phyloP scores from a whole-genome alignment of 2,113 vertebrate species.

The Prunella fulvescens region DNA sequence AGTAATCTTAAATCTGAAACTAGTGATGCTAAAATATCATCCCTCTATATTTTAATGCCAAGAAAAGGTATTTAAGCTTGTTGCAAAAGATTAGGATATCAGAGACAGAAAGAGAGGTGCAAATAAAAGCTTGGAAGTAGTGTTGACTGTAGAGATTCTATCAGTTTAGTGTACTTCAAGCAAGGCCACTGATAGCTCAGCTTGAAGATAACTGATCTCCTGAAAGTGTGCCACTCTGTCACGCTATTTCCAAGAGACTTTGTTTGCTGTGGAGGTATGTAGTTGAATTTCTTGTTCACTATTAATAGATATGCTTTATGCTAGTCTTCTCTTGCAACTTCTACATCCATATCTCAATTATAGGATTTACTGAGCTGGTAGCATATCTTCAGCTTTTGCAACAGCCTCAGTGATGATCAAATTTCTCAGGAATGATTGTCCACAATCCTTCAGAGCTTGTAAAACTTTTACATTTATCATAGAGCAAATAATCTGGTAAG shows the following conservation, averaged over 20 bases:
- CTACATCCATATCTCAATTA: neutral
- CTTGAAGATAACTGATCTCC: neutral
- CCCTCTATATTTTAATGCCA: neutral
- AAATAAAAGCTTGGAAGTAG: neutral
- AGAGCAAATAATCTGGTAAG: conserved; percentile 59
- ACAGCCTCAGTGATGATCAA: conserved; percentile 58
- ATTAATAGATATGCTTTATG: neutral
- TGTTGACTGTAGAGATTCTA: neutral
- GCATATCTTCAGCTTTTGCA: conserved; percentile 61
- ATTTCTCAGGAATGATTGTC: conserved; percentile 66
- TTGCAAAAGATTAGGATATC: neutral
- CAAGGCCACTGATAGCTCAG: neutral
- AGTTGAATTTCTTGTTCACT: neutral
- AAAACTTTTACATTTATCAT: conserved; percentile 59
- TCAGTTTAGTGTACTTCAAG: neutral
- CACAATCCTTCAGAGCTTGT: conserved; percentile 46
- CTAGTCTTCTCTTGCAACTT: neutral
- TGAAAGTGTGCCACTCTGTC: neutral
- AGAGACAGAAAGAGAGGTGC: neutral
- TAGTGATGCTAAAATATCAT: neutral
- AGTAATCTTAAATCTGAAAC: neutral
- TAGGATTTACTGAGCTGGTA: neutral
- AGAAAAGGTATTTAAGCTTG: neutral
- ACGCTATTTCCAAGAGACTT: neutral
- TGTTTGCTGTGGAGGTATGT: neutral